A percentile compares a stretch with the other conserved stretches of the same genome.
These are phyloP conservation scores for Sebastiscus tertius DNA, from an alignment of 2,797 vertebrate species.

Conservation along the genomic window DNA sequence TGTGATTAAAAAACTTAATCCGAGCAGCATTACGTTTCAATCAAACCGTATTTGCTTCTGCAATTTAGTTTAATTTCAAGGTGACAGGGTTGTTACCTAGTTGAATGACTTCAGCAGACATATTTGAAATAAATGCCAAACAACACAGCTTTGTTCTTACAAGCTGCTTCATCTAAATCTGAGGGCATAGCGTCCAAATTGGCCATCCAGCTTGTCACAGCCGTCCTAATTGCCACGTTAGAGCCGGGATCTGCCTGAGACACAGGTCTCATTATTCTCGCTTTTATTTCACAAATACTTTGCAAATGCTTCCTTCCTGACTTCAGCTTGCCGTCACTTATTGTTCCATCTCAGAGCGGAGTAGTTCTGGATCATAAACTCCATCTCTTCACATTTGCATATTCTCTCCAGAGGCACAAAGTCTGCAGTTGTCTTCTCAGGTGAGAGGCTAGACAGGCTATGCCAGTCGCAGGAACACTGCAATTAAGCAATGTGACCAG, in stretches of 20 bases:
- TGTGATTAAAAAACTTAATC: constrained; percentile 24
- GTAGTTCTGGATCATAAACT: constrained; percentile 80
- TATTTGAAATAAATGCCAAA: constrained; percentile 25
- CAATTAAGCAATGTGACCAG: constrained; percentile 43
- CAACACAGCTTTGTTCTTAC: constrained; percentile 20
- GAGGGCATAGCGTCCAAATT: constrained; percentile 14
- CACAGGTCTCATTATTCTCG: constrained; percentile 72
- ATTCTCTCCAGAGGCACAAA: constrained; percentile 52
- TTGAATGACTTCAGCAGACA: constrained; percentile 2
- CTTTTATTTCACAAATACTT: constrained; percentile 72
- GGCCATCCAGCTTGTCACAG: constrained; percentile 41
- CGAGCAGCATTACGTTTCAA: neutral
- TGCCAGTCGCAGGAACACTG: constrained; percentile 14
- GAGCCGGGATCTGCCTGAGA: constrained; percentile 44
- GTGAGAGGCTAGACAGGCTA: constrained; percentile 47
- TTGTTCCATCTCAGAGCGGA: constrained; percentile 62
- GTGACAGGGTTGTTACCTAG: neutral
- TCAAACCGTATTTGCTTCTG: neutral
- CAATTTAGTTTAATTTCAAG: neutral
- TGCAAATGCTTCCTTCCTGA: constrained; percentile 48
- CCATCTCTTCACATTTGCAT: constrained; percentile 76
- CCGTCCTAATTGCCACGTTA: constrained; percentile 65
- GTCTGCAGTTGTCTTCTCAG: constrained; percentile 49
- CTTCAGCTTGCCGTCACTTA: constrained; percentile 65
- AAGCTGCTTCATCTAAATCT: constrained; percentile 25